Conservation (phyloP, 2,888 invertebrate species). For the Eupithecia pulchellata region DNA sequence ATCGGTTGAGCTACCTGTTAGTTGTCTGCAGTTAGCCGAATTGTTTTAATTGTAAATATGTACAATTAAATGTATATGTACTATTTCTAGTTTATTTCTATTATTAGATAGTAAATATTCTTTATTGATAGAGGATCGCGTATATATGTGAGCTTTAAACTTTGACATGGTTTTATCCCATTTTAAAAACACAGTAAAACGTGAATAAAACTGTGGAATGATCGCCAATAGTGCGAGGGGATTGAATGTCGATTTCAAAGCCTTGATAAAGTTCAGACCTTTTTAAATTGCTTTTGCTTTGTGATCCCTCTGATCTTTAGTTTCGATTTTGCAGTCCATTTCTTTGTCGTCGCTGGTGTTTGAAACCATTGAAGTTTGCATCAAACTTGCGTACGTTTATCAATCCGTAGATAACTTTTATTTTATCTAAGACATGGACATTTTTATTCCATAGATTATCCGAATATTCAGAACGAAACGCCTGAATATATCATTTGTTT, state of each 20-base stretch:
- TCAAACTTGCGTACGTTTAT: not conserved
- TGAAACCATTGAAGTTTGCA: not conserved
- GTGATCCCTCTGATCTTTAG: slow-evolving; percentile 12
- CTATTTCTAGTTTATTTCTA: too few species aligned
- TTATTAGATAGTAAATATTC: too few species aligned
- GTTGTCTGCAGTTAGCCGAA: too few species aligned
- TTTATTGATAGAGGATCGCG: too few species aligned
- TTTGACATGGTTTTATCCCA: not conserved
- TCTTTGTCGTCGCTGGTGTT: slow-evolving; percentile 5
- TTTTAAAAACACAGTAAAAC: slow-evolving; percentile 27
- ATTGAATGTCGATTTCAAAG: slow-evolving; percentile 21
- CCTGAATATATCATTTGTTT: too few species aligned
- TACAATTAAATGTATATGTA: too few species aligned
- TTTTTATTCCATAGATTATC: too few species aligned
- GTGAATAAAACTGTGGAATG: slow-evolving; percentile 12
- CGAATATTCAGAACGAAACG: too few species aligned
- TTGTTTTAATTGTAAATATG: too few species aligned
- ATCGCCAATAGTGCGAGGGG: slow-evolving; percentile 42
- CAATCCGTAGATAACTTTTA: not conserved
- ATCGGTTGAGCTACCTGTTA: too few species aligned
- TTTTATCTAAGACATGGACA: too few species aligned
- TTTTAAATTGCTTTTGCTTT: slow-evolving; percentile 28
- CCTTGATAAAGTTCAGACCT: slow-evolving; percentile 29
- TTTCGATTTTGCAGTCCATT: slow-evolving; percentile 6
- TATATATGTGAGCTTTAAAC: not conserved